Evolutionary conservation across 2,113 vertebrate species (phyloP).

Genomic region (Centropristis striata): DNA sequence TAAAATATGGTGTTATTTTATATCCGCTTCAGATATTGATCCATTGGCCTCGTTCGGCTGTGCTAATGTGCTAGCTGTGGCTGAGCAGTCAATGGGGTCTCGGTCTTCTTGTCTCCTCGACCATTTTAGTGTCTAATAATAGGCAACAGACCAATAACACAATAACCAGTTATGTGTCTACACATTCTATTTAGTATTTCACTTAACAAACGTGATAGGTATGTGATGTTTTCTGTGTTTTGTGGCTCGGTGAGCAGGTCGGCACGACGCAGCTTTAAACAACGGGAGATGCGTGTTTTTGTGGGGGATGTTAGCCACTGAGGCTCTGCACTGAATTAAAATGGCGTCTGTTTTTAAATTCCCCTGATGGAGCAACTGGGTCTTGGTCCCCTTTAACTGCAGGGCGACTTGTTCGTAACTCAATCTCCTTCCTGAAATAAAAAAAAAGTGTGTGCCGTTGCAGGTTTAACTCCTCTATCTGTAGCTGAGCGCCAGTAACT

Average conservation of each 20-base stretch:
- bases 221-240: accelerated
- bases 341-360: conserved; percentile 76
- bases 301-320: conserved; percentile 29
- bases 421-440: accelerated
- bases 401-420: accelerated
- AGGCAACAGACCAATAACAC: neutral
- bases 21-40: accelerated
- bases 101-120: conserved; percentile 34
- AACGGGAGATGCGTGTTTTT: conserved; percentile 6
- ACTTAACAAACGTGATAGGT: accelerated
- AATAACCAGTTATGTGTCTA: accelerated
- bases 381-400: neutral
- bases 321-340: conserved; percentile 61
- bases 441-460: accelerated
- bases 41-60: conserved; percentile 41
- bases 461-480: neutral
- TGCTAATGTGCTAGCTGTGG: conserved; percentile 61
- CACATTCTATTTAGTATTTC: accelerated
- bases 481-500: neutral
- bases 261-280: neutral
- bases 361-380: neutral
- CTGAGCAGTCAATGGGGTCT: conserved; percentile 44
- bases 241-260: neutral
- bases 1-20: accelerated
- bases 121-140: conserved; percentile 63